Evolutionary conservation across 2,113 vertebrate genomes (phyloP).

Genomic region (Cariama cristata): DNA sequence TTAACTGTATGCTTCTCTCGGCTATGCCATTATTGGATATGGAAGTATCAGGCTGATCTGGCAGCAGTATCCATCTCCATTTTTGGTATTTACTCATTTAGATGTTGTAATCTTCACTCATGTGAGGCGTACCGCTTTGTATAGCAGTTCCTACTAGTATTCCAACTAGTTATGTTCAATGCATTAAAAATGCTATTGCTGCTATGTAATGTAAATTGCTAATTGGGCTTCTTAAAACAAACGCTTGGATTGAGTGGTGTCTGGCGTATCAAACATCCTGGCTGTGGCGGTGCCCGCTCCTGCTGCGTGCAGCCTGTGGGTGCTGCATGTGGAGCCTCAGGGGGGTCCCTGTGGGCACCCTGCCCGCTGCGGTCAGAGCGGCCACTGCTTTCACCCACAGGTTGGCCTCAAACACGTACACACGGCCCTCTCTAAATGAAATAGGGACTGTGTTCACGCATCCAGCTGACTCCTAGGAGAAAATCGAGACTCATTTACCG

Average conservation of each 20-base stretch:
- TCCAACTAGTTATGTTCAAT: neutral
- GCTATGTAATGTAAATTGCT: neutral
- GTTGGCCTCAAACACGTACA: accelerated
- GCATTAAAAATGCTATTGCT: neutral
- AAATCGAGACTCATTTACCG: neutral
- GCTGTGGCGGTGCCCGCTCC: too few relatives aligned
- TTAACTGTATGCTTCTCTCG: neutral
- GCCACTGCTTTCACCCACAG: accelerated
- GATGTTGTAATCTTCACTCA: neutral
- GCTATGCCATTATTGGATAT: neutral
- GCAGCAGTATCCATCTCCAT: neutral
- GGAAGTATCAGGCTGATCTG: neutral
- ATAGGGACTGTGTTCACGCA: accelerated
- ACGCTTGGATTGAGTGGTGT: neutral
- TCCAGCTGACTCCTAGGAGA: neutral
- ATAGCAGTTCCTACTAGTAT: neutral
- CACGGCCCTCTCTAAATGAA: neutral
- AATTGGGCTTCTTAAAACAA: neutral
- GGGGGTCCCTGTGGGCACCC: accelerated
- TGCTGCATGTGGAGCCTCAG: too few relatives aligned
- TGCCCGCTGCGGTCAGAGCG: accelerated
- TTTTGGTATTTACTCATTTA: neutral
- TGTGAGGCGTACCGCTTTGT: accelerated
- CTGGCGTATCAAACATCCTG: neutral
- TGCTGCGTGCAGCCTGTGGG: too few relatives aligned